phyloP scores from a whole-genome alignment of 2,888 invertebrate genomes.

The Lordiphosa fenestrarum region DNA sequence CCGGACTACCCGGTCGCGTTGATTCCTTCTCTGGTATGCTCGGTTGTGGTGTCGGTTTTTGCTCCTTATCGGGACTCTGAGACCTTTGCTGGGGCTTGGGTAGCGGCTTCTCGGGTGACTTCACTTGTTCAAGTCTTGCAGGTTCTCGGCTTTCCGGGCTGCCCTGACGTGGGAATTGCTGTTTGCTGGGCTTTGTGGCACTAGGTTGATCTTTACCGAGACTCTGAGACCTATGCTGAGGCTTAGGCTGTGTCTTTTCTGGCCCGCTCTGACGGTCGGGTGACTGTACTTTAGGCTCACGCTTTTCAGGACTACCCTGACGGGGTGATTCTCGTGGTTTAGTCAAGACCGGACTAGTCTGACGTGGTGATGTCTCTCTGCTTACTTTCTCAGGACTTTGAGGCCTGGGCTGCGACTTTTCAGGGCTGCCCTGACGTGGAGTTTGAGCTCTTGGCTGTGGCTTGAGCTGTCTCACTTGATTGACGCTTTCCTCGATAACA shows the following conservation, averaged over 20 bases:
- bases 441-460: constrained; percentile 6
- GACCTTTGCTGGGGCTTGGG: constrained; percentile 17
- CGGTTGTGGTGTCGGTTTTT: neutral
- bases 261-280: too few relatives aligned
- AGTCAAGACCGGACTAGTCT: neutral
- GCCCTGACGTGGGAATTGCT: constrained; percentile 2
- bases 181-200: neutral
- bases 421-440: too few relatives aligned
- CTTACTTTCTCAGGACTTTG: neutral
- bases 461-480: constrained; percentile 18
- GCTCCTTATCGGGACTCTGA: constrained; percentile 19
- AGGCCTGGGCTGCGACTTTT: neutral
- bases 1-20: constrained; percentile 13
- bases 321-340: constrained; percentile 8
- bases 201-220: constrained; percentile 27
- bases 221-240: constrained; percentile 25
- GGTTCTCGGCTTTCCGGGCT: constrained; percentile 6
- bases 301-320: constrained; percentile 8
- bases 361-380: too few relatives aligned
- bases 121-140: constrained; percentile 3
- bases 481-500: constrained; percentile 39
- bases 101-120: constrained; percentile 2
- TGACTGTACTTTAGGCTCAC: neutral
- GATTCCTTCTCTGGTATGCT: too few relatives aligned
- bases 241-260: too few relatives aligned